These are phyloP conservation scores for Nasonia longicornis DNA, from an alignment of 1,140 invertebrate genomes.

Conservation along the genomic window DNA sequence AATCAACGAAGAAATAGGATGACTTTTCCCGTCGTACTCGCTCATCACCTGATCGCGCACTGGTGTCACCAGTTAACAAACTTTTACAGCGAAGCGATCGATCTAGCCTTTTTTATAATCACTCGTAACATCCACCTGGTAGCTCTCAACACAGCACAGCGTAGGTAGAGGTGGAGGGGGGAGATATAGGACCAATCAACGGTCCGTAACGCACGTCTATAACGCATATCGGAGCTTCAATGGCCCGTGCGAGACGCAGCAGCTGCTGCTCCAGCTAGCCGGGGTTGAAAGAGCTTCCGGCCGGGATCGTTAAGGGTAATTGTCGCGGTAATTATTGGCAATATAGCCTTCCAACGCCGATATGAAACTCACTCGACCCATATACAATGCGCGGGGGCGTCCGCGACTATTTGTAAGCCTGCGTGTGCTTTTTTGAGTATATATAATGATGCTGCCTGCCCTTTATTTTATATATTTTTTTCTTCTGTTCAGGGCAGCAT, in stretches of 20 bases:
- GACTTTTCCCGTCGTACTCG: too few species aligned
- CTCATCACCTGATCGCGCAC: too few species aligned
- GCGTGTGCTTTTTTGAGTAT: too few species aligned
- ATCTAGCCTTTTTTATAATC: background rate
- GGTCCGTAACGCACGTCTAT: background rate
- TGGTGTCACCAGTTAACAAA: too few species aligned
- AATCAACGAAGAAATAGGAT: too few species aligned
- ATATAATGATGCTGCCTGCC: too few species aligned
- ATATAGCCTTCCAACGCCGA: background rate
- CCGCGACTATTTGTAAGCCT: too few species aligned
- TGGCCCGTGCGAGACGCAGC: background rate
- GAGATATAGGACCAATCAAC: slow-evolving; percentile 23
- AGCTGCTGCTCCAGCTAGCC: background rate
- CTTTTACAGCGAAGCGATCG: background rate
- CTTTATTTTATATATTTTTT: too few species aligned
- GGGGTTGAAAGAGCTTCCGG: slow-evolving; percentile 28
- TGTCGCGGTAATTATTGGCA: slow-evolving; percentile 38
- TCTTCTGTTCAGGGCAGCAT: too few species aligned
- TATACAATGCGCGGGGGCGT: background rate
- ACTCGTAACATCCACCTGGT: background rate
- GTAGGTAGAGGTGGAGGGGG: background rate
- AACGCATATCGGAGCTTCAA: slow-evolving; percentile 19
- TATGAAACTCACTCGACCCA: background rate
- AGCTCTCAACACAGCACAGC: background rate
- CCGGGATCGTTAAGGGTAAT: slow-evolving; percentile 36